Evolutionary conservation across 1,140 invertebrate species (phyloP), one percentile per base, ranked within the genome.

Genomic region (Ylistrum balloti): DNA sequence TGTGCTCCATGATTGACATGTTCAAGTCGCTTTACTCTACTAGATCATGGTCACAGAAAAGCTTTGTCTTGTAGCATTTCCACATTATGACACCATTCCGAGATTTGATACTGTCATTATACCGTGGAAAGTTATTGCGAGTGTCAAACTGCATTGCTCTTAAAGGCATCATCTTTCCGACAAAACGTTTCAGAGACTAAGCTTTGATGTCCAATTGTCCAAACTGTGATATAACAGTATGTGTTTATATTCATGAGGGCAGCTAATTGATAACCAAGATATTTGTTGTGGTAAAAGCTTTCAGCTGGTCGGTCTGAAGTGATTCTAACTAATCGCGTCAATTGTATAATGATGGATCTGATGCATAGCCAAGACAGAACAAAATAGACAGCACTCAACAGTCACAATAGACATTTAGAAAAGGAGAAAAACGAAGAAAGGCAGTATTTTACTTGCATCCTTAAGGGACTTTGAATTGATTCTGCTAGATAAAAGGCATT

Each of bases 321-420:
- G 56, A 74, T 74, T 74, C 56, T 74, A 74, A 74, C 56, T 74
- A 74, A 74, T 74, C n/a, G 56, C n/a, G 56, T n/a, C 56, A 74
- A 74, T 74, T 74, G 56, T 74, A 5, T 5, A 74, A 28, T 74
- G 56, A 74, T 28, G n/a, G n/a, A 7, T 28, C 2, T 28, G 56
- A 74, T 11, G 56, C 5, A 74, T 74, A n/a, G 56, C n/a, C 13
- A 3, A 5, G 56, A 74, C 56, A 74, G 56, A 9, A 74, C 56
- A 22, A n/a, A 28, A n/a, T 74, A 74, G 2, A 0, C n/a, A n/a
- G 17, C 56, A 28, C n/a, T 74, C 22, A 74, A 0, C 22, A 11
- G 22, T n/a, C 17, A 74, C 56, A 74, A 74, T 74, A 74, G 56
- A 74, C n/a, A 74, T 74, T 74, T 74, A 74, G 56, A 28, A 74